These are phyloP conservation scores for Syncerus caffer DNA, from an alignment of 2,797 vertebrate species.

Conservation along the genomic window DNA sequence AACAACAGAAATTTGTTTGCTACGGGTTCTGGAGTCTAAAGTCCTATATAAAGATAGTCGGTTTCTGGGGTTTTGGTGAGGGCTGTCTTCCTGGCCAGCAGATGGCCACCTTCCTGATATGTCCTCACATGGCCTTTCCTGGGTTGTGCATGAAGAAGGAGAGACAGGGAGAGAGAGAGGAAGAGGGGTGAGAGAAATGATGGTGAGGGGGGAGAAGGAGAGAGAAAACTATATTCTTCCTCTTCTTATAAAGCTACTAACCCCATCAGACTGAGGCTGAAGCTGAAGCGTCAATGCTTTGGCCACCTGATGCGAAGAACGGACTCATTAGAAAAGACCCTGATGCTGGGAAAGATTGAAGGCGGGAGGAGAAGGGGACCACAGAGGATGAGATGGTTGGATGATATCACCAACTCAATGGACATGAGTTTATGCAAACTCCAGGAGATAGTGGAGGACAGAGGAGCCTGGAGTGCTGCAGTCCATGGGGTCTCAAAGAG, in stretches of 20 bases:
- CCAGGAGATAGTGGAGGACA: not conserved
- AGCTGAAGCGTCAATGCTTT: not conserved
- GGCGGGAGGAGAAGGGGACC: not conserved
- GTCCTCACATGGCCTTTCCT: not conserved
- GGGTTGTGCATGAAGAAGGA: not conserved
- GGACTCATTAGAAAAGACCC: not conserved
- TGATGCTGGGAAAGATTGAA: not conserved
- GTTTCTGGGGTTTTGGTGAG: not conserved
- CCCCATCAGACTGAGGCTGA: not conserved
- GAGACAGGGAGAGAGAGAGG: not conserved
- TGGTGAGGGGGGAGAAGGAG: not conserved
- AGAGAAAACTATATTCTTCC: not conserved
- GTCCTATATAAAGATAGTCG: not conserved
- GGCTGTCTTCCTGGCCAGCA: not conserved
- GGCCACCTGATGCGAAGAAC: fast-evolving
- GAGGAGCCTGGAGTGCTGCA: not conserved
- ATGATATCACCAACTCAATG: not conserved
- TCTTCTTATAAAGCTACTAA: not conserved
- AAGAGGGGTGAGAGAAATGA: not conserved
- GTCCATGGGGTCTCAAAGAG: not conserved
- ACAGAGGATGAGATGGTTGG: not conserved
- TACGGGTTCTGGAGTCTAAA: not conserved
- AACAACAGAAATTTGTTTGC: not conserved
- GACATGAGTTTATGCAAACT: not conserved
- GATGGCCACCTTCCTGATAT: fast-evolving